A percentile compares a stretch with the other conserved stretches of the same genome.
phyloP scores from a whole-genome alignment of 2,113 vertebrate genomes.

The Tautogolabrus adspersus region DNA sequence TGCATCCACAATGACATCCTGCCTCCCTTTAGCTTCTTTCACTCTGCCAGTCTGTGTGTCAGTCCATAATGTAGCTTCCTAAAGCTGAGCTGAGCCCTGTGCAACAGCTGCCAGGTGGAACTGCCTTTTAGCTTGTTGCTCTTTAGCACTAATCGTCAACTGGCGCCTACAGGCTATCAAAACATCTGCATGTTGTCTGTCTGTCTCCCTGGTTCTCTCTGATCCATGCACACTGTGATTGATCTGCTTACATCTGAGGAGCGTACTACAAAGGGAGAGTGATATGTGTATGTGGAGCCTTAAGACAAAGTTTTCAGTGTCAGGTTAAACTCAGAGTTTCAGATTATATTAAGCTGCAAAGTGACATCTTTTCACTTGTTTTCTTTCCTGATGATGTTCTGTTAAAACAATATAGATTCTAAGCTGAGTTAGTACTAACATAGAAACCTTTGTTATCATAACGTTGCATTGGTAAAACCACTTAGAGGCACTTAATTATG shows the following conservation, averaged over 20 bases:
- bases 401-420: too few species aligned
- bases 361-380: too few species aligned
- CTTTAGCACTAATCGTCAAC: slow-evolving; percentile 24
- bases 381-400: too few species aligned
- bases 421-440: too few species aligned
- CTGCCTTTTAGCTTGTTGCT: slow-evolving; percentile 51
- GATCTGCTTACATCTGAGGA: not conserved
- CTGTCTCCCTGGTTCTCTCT: not conserved
- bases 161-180: slow-evolving; percentile 36
- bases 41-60: slow-evolving; percentile 29
- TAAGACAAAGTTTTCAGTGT: not conserved
- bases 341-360: too few species aligned
- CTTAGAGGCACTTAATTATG: too few species aligned
- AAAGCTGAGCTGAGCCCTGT: slow-evolving; percentile 30
- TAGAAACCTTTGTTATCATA: too few species aligned
- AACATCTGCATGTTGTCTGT: slow-evolving; percentile 46
- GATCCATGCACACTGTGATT: not conserved
- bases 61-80: slow-evolving; percentile 35
- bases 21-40: slow-evolving; percentile 22
- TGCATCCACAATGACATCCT: slow-evolving; percentile 60
- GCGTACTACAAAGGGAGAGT: not conserved
- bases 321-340: not conserved
- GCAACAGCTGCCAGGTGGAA: slow-evolving; percentile 42
- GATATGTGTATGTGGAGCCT: not conserved
- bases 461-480: too few species aligned